Conservation (phyloP, 2,113 vertebrate genomes). For the Tupaia tana region DNA sequence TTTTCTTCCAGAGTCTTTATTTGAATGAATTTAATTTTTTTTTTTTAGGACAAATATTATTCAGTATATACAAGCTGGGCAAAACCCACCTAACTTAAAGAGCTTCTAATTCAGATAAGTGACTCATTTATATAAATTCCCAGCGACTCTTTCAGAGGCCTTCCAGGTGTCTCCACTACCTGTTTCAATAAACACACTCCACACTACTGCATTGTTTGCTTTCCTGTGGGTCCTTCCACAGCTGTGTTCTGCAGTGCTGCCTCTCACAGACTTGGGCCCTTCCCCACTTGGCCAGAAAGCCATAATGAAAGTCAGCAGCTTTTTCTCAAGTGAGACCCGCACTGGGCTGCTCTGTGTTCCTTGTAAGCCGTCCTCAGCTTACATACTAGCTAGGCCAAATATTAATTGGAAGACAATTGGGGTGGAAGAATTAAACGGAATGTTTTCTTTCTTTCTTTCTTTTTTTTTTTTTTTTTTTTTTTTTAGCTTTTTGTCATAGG, state of each 20-base stretch:
- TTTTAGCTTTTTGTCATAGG: too few species aligned
- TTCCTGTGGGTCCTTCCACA: not conserved
- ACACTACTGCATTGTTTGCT: not conserved
- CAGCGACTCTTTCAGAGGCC: not conserved
- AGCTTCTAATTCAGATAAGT: slow-evolving; percentile 17
- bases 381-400: not conserved
- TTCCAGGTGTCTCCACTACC: not conserved
- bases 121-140: not conserved
- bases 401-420: not conserved
- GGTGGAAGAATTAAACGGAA: not conserved
- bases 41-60: slow-evolving; percentile 38
- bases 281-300: not conserved
- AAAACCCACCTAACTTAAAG: slow-evolving; percentile 43
- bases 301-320: not conserved
- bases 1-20: slow-evolving; percentile 44
- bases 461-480: too few species aligned
- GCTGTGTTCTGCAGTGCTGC: not conserved
- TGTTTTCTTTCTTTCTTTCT: too few species aligned
- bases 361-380: not conserved
- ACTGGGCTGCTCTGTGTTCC: not conserved
- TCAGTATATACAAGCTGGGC: slow-evolving; percentile 6
- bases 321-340: not conserved
- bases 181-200: not conserved
- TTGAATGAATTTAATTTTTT: slow-evolving; percentile 43
- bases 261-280: not conserved